A percentile compares a stretch with the other conserved stretches of the same genome.
Conservation (phyloP, 2,888 invertebrate species). For the Drosophila sordidapex region DNA sequence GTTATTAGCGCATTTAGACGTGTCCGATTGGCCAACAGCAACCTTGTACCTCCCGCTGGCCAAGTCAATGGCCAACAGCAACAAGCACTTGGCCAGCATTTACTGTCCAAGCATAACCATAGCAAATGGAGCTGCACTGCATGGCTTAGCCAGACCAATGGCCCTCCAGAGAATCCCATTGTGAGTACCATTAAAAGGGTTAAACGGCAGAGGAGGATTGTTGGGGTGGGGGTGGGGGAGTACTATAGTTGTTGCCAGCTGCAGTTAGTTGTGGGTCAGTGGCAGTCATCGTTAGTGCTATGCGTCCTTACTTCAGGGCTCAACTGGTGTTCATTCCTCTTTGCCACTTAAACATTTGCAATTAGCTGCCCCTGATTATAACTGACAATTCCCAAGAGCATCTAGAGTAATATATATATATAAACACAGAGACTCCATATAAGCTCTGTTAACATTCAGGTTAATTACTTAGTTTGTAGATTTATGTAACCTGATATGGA, state of each 20-base stretch:
- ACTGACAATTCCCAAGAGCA: background rate
- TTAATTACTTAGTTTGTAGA: background rate
- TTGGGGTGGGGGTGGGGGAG: background rate
- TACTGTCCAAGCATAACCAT: conserved; percentile 37
- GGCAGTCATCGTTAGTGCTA: conserved; percentile 21
- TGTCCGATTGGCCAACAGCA: conserved; percentile 45
- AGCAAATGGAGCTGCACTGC: conserved; percentile 49
- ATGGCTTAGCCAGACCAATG: conserved; percentile 47
- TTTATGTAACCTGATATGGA: background rate
- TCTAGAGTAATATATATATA: background rate
- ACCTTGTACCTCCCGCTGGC: conserved; percentile 2
- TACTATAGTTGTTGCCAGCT: conserved; percentile 16
- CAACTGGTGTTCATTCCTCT: conserved; percentile 30
- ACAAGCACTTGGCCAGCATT: conserved; percentile 20
- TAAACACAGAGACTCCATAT: background rate
- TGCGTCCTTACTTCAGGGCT: conserved; percentile 3
- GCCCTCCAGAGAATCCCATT: conserved; percentile 45
- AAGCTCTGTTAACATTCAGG: background rate
- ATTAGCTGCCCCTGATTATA: conserved; percentile 35
- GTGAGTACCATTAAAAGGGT: conserved; percentile 45
- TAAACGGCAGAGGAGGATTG: background rate
- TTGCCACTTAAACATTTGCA: conserved; percentile 28
- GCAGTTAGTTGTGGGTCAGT: conserved; percentile 61
- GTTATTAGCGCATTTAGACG: conserved; percentile 58
- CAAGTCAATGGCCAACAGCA: conserved; percentile 29